Evolutionary conservation across 1,140 invertebrate species (phyloP).

Genomic region (Gonatopus flavifemur): DNA sequence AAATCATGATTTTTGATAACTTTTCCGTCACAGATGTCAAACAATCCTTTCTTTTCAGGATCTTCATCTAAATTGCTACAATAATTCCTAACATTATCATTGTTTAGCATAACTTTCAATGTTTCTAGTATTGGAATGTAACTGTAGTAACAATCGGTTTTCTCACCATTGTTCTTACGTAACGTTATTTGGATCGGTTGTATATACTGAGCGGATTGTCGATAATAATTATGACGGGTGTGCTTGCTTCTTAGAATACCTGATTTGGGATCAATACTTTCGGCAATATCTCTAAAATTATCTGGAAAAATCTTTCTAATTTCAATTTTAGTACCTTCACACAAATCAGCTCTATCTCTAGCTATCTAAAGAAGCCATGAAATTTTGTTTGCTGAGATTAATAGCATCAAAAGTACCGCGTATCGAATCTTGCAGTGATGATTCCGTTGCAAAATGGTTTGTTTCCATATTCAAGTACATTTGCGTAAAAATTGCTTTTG

Average conservation of each 20-base stretch:
- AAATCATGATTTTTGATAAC: conserved; percentile 6
- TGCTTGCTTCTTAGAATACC: not conserved
- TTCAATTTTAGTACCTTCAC: not conserved
- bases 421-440: not conserved
- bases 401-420: not conserved
- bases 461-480: not conserved
- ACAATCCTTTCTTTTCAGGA: not conserved
- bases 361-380: not conserved
- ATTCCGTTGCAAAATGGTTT: not conserved
- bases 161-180: not conserved
- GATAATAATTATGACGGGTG: not conserved
- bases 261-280: not conserved
- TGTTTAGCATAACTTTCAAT: not conserved
- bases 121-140: not conserved
- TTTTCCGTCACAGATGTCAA: not conserved
- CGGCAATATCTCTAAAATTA: not conserved
- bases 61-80: not conserved
- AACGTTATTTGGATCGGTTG: not conserved
- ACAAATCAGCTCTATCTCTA: not conserved
- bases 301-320: not conserved
- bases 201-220: not conserved
- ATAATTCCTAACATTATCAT: not conserved
- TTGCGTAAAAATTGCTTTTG: not conserved
- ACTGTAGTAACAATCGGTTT: not conserved
- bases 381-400: not conserved